Percentiles rank a stretch among this genome's conserved stretches.
Conservation (phyloP, 2,888 invertebrate species). For the Phrixothrix hirtus region DNA sequence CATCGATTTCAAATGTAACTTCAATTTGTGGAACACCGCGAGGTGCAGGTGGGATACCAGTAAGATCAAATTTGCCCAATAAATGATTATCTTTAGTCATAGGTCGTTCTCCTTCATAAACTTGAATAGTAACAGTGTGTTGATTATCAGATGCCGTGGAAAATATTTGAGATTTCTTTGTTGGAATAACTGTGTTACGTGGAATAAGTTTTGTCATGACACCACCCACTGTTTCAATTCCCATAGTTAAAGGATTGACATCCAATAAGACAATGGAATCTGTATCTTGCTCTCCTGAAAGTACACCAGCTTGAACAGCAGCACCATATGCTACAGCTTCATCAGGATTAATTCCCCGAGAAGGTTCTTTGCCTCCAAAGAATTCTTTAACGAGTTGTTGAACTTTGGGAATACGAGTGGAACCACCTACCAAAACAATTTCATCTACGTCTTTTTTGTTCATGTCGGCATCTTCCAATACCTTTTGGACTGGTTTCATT, state of each 20-base stretch:
- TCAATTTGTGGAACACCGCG: conserved; percentile 93
- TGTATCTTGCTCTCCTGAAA: conserved; percentile 96
- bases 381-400: conserved; percentile 91
- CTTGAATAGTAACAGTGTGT: conserved; percentile 97
- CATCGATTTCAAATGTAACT: conserved; percentile 93
- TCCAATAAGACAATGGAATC: conserved; percentile 95
- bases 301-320: conserved; percentile 97
- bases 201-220: conserved; percentile 99
- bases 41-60: conserved; percentile 94
- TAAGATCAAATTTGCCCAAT: conserved; percentile 96
- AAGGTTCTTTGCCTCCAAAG: conserved; percentile 98
- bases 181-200: conserved; percentile 98
- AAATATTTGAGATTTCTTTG: conserved; percentile 99
- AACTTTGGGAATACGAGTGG: conserved; percentile 98
- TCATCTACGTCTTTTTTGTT: conserved; percentile 98
- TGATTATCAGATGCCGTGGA: conserved; percentile 99
- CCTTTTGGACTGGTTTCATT: conserved; percentile 92
- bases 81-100: conserved; percentile 99
- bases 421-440: conserved; percentile 98
- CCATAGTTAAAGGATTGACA: conserved; percentile 98
- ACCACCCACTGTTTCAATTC: conserved; percentile 99
- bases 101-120: conserved; percentile 98
- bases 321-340: conserved; percentile 99
- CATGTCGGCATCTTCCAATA: conserved; percentile 98
- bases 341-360: conserved; percentile 97